A percentile compares a stretch with the other conserved stretches of the same genome.
These are phyloP conservation scores for Agrochola litura DNA, from an alignment of 2,888 invertebrate genomes.

Conservation along the genomic window DNA sequence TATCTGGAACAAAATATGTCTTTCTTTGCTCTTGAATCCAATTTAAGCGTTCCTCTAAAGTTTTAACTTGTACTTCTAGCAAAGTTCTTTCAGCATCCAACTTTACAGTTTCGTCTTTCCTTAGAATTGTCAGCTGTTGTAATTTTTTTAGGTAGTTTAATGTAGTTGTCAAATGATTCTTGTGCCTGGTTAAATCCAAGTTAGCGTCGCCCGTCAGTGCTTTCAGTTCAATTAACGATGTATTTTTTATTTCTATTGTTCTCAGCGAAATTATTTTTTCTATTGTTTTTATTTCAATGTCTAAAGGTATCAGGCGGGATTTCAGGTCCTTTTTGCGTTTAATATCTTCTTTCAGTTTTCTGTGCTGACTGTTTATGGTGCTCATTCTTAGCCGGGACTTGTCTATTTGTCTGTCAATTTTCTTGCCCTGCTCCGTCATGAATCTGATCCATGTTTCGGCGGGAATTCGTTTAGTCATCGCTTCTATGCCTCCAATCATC, in stretches of 20 bases:
- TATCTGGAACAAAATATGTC: constrained; percentile 13
- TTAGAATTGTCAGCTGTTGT: constrained; percentile 60
- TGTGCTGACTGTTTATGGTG: constrained; percentile 88
- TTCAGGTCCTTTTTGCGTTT: constrained; percentile 55
- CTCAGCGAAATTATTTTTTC: constrained; percentile 88
- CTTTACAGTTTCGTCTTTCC: constrained; percentile 1
- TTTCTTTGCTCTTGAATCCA: not conserved
- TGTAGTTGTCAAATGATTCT: constrained; percentile 88
- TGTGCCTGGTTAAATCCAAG: constrained; percentile 88
- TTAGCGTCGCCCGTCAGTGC: constrained; percentile 91
- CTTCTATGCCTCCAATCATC: constrained; percentile 87
- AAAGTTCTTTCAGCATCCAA: not conserved
- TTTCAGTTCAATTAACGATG: constrained; percentile 88
- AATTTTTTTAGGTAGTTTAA: constrained; percentile 82
- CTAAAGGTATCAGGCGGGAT: constrained; percentile 80
- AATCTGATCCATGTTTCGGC: constrained; percentile 91
- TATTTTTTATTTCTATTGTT: constrained; percentile 88
- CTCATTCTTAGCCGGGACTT: constrained; percentile 90
- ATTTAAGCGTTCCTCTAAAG: not conserved
- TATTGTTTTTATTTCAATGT: constrained; percentile 91
- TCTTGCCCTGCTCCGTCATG: constrained; percentile 91
- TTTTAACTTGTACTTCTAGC: not conserved
- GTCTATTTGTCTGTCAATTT: constrained; percentile 88
- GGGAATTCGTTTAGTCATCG: constrained; percentile 91
- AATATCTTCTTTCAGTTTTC: constrained; percentile 88